A percentile compares a stretch with the other conserved stretches of the same genome.
Conservation (phyloP, 2,797 vertebrate species). For the Spondyliosoma cantharus region DNA sequence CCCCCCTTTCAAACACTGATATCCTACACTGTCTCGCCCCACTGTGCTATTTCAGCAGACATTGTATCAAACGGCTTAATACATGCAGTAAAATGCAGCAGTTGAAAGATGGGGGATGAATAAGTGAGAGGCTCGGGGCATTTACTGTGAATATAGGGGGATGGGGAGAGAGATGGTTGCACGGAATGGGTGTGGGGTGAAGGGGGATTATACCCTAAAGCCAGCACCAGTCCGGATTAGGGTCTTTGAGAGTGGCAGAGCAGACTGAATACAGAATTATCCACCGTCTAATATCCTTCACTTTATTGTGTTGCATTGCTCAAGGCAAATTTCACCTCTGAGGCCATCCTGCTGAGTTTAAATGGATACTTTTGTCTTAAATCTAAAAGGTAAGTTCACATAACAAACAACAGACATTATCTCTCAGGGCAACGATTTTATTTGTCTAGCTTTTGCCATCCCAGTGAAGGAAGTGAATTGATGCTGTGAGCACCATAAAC, state of each 20-base stretch:
- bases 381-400: neutral
- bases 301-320: slow-evolving; percentile 28
- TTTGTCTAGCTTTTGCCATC: neutral
- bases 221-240: slow-evolving; percentile 65
- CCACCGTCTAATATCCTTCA: slow-evolving; percentile 44
- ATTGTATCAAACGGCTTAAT: slow-evolving; percentile 51
- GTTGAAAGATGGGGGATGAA: slow-evolving; percentile 55
- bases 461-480: neutral
- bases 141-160: slow-evolving; percentile 51
- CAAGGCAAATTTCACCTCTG: slow-evolving; percentile 12
- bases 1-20: slow-evolving; percentile 7
- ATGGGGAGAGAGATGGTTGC: slow-evolving; percentile 49
- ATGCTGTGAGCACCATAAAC: neutral
- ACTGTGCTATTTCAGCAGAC: slow-evolving; percentile 19
- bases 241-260: slow-evolving; percentile 40
- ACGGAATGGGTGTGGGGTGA: slow-evolving; percentile 62
- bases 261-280: slow-evolving; percentile 66
- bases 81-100: slow-evolving; percentile 52
- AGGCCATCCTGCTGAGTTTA: slow-evolving; percentile 1
- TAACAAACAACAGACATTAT: neutral
- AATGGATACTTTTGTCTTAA: neutral
- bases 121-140: slow-evolving; percentile 40
- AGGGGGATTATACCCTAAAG: slow-evolving; percentile 73
- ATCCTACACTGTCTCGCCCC: slow-evolving; percentile 1
- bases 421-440: neutral